Base-by-base conservation (phyloP, 2,113 vertebrate genomes). In the Eulemur rufifrons region DNA sequence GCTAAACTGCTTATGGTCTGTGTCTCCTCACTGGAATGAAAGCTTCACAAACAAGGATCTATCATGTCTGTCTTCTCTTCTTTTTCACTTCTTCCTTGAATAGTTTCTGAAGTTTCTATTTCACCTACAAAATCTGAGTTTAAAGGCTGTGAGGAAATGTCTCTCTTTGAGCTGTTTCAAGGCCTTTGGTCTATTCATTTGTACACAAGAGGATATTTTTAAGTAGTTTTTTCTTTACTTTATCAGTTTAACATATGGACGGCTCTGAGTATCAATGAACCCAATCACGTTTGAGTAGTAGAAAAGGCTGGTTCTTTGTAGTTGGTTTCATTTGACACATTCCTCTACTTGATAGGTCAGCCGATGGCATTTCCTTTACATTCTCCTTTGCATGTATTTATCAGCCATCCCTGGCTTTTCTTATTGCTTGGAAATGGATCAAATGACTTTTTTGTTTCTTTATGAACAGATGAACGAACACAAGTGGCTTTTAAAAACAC, bases 401-500 rank as follows among this genome's bases (percentile, higher is more conserved):
- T 59, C 86, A 86, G 61, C 37, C 10, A 78, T 69, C 34, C 64
- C 14, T 63, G n/a, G 18, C 14, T 71, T 95, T 94, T 81, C 20
- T 64, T 85, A 29, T 17, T 89, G 59, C 61, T 86, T 66, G 27
- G 7, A 80, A 90, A 12, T 39, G 90, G 81, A 82, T 34, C 7
- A 1, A 86, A 91, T n/a, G 52, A 91, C 6, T 39, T 78, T 25
- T 85, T 93, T 89, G 1, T 86, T 94, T 92, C 50, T 83, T 96
- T 95, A 80, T 13, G 54, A 92, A 69, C 50, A 92, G 39, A 95
- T 37, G 66, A 91, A 94, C 27, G 66, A 91, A 94, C 32, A 76
- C 9, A 61, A 42, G 14, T 32, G 45, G 56, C 39, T 96, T 93
- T 92, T 34, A n/a, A 93, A 97, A 94, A 94, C 47, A 84, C 29